These are phyloP conservation scores for Verasper variegatus DNA, from an alignment of 2,113 vertebrate genomes.

Conservation along the genomic window DNA sequence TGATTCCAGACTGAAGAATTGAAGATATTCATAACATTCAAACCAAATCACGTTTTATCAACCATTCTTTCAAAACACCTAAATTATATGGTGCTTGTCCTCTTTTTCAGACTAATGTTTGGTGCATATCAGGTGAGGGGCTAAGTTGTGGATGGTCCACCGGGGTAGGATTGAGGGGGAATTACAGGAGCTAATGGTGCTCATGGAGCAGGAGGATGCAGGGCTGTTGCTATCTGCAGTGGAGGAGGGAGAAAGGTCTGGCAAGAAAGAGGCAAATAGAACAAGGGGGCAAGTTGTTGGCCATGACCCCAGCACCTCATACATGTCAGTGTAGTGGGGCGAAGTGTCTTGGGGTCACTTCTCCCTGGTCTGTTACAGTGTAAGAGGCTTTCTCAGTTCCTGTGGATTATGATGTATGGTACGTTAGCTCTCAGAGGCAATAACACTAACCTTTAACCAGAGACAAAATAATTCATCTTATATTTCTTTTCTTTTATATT, in stretches of 20 bases:
- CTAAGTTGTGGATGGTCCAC: background rate
- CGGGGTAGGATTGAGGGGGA: background rate
- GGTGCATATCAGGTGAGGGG: background rate
- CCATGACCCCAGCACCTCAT: slow-evolving; percentile 1
- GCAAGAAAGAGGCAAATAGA: background rate
- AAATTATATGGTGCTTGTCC: background rate
- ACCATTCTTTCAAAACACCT: background rate
- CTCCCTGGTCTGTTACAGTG: background rate
- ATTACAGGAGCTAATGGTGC: background rate
- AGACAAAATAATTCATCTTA: background rate
- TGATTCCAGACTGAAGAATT: no score
- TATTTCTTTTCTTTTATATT: background rate
- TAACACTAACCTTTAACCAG: background rate
- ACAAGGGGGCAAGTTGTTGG: background rate
- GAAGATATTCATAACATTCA: background rate
- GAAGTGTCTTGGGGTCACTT: background rate
- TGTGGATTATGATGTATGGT: background rate
- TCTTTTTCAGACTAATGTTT: background rate
- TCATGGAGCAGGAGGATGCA: background rate
- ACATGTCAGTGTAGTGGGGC: background rate
- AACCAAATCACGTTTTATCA: background rate
- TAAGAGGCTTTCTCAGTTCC: background rate
- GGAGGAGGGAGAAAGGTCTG: background rate
- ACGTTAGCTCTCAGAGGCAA: background rate
- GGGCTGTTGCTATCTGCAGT: background rate